Conservation (phyloP, 2,113 vertebrate species). For the Apaloderma vittatum region DNA sequence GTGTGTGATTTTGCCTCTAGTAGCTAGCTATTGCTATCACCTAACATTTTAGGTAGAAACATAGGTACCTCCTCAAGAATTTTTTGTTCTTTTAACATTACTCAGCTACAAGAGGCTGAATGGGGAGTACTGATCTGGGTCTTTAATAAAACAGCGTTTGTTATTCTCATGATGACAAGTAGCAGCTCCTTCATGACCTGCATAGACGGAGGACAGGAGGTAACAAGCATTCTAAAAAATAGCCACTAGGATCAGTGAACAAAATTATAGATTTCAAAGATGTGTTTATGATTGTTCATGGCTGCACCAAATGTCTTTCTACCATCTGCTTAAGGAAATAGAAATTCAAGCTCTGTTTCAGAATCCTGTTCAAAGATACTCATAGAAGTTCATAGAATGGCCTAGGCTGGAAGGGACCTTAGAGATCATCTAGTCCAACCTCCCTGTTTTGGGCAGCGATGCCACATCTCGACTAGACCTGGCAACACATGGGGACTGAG, state of each 20-base stretch:
- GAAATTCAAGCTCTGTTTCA: background rate
- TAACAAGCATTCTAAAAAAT: background rate
- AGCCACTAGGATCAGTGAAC: background rate
- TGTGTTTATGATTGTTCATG: background rate
- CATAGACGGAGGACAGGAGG: background rate
- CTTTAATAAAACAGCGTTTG: background rate
- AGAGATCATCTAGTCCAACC: too few relatives aligned
- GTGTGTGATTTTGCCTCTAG: background rate
- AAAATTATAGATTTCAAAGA: background rate
- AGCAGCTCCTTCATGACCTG: background rate
- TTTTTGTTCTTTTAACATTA: background rate
- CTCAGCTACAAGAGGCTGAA: background rate
- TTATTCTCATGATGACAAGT: background rate
- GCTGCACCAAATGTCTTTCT: background rate
- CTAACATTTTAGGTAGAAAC: background rate
- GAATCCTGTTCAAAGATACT: background rate
- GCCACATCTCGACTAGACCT: too few relatives aligned
- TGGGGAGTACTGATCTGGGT: rapidly evolving
- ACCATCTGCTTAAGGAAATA: background rate
- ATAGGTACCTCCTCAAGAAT: background rate
- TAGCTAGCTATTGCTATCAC: background rate
- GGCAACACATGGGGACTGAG: too few relatives aligned
- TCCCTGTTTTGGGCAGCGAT: too few relatives aligned
- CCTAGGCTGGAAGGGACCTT: too few relatives aligned
- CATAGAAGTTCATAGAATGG: too few relatives aligned